Evolutionary conservation across 2,888 invertebrate species (phyloP).

Genomic region (Trachelus iudaicus): DNA sequence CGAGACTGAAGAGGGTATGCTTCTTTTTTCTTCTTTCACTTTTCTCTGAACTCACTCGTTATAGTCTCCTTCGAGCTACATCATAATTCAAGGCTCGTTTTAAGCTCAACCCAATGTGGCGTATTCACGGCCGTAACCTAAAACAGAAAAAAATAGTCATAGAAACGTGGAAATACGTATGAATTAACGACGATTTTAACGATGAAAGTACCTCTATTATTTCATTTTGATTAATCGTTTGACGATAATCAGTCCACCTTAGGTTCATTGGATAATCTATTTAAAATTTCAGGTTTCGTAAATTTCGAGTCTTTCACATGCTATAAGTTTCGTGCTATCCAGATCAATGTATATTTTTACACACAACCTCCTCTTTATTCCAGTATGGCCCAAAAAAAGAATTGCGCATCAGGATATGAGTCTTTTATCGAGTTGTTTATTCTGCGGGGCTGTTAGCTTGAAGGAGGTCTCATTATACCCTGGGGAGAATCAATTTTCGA

Average conservation of each 20-base stretch:
- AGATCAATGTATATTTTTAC: background rate
- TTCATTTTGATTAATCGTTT: background rate
- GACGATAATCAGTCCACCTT: background rate
- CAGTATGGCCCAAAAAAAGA: background rate
- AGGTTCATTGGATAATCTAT: background rate
- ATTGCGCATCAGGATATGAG: background rate
- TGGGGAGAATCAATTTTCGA: background rate
- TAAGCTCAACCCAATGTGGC: no score
- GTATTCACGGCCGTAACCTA: no score
- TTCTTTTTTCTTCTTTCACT: background rate
- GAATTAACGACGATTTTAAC: background rate
- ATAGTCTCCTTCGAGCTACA: background rate
- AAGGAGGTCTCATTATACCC: background rate
- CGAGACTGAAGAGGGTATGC: slow-evolving; percentile 65
- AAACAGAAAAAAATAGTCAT: no score
- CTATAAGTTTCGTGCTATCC: background rate
- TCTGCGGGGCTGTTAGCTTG: background rate
- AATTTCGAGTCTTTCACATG: background rate
- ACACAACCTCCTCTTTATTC: background rate
- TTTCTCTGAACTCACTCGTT: background rate
- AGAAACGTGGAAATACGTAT: no score
- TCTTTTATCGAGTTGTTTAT: background rate
- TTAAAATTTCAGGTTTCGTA: background rate
- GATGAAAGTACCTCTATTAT: background rate
- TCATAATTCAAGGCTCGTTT: no score